Conservation (phyloP, 1,140 invertebrate species). For the Apis dorsata region DNA sequence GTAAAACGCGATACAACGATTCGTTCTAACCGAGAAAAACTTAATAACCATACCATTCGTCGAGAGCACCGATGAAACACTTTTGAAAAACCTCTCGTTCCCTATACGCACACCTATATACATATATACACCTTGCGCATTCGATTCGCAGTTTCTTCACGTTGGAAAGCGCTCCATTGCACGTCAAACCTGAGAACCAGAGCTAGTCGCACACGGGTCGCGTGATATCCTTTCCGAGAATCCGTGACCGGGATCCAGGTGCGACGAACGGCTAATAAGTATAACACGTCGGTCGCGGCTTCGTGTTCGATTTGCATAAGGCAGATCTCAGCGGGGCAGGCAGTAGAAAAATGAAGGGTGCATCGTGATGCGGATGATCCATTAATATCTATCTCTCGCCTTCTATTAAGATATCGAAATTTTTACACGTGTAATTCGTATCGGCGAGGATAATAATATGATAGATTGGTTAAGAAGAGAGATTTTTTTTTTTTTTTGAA, state of each 20-base stretch:
- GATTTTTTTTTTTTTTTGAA: background rate
- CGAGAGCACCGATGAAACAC: background rate
- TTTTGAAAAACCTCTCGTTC: background rate
- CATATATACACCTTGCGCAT: background rate
- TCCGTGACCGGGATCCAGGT: slow-evolving; percentile 8
- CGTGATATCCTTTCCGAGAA: slow-evolving; percentile 34
- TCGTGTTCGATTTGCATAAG: slow-evolving; percentile 33
- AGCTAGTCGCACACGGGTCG: background rate
- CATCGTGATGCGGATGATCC: background rate
- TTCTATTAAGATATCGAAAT: slow-evolving; percentile 20
- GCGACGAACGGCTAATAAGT: slow-evolving; percentile 18
- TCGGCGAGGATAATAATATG: background rate
- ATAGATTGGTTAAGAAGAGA: background rate
- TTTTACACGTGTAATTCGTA: too few species aligned
- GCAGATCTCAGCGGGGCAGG: background rate
- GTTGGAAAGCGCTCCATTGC: background rate
- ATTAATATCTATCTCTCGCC: slow-evolving; percentile 34
- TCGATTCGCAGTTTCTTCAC: background rate
- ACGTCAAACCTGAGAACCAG: background rate
- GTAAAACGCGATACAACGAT: background rate
- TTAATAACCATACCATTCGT: slow-evolving; percentile 2
- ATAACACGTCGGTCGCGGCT: background rate
- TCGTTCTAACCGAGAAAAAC: background rate
- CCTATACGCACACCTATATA: background rate
- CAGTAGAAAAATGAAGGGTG: slow-evolving; percentile 5